These are phyloP conservation scores for Spongia lamella DNA, from an alignment of 37 sponge, comb jelly and placozoan species.

Conservation along the genomic window DNA sequence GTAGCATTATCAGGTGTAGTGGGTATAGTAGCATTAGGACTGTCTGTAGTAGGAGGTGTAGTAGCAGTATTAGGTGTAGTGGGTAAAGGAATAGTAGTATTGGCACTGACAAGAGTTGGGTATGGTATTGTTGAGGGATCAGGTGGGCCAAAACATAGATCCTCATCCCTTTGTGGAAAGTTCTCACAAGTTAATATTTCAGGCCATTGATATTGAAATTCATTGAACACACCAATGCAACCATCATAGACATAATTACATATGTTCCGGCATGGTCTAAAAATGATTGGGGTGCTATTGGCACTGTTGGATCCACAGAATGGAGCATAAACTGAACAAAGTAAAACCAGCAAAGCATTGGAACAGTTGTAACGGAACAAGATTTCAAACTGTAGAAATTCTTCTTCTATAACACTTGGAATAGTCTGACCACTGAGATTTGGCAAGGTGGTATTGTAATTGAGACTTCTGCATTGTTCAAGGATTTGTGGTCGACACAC, in stretches of 20 bases:
- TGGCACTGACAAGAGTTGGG: not conserved
- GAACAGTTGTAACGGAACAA: conserved; percentile 48
- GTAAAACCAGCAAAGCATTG: conserved; percentile 65
- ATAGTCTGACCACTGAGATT: conserved; percentile 40
- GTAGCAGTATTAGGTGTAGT: too few relatives aligned
- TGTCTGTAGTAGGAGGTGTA: too few relatives aligned
- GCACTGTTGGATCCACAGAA: conserved; percentile 14
- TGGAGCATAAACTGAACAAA: conserved; percentile 75
- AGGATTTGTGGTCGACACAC: too few relatives aligned
- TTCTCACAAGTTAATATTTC: conserved; percentile 49
- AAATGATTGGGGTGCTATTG: not conserved
- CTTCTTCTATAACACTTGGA: conserved; percentile 34
- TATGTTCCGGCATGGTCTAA: conserved; percentile 55
- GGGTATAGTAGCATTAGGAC: not conserved
- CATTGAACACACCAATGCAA: conserved; percentile 29
- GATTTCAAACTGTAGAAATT: conserved; percentile 38
- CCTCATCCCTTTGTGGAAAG: conserved; percentile 20
- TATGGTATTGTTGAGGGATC: not conserved
- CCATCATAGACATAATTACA: conserved; percentile 49
- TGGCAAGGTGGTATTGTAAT: conserved; percentile 41
- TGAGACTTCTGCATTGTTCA: too few relatives aligned
- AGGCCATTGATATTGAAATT: conserved; percentile 44
- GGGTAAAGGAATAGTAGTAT: not conserved
- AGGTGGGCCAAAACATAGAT: not conserved
- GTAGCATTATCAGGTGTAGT: too few relatives aligned